phyloP scores from a whole-genome alignment of 2,888 invertebrate genomes.

The Andricus quercusramuli region DNA sequence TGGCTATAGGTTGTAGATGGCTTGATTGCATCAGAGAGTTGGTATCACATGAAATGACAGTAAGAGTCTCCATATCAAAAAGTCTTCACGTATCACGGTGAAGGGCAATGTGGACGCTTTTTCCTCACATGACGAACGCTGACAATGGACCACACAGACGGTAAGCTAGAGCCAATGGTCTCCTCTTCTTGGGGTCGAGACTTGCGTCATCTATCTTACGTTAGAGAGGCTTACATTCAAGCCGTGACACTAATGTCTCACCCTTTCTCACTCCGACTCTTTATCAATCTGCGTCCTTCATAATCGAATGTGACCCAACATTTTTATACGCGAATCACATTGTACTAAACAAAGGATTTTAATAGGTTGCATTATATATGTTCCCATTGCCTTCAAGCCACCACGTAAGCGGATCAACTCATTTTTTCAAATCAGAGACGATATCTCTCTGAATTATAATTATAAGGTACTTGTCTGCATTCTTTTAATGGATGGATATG shows the following conservation, averaged over 20 bases:
- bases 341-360: conserved; percentile 9
- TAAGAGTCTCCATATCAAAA: conserved; percentile 53
- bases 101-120: conserved; percentile 50
- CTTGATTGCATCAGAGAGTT: background rate
- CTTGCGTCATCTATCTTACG: conserved; percentile 71
- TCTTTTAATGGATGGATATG: background rate
- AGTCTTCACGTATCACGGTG: conserved; percentile 60
- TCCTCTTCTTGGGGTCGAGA: conserved; percentile 58
- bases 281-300: conserved; percentile 57
- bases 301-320: conserved; percentile 44
- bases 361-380: background rate
- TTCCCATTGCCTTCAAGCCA: background rate
- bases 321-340: conserved; percentile 16
- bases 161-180: conserved; percentile 59
- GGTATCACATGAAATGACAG: background rate
- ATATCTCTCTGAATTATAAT: background rate
- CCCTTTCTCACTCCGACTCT: conserved; percentile 53
- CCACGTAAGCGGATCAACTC: background rate
- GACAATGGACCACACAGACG: conserved; percentile 68
- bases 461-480: background rate
- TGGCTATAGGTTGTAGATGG: background rate
- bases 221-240: conserved; percentile 68
- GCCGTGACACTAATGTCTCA: conserved; percentile 70
- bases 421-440: background rate
- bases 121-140: conserved; percentile 53